Conservation (phyloP, 1,140 invertebrate genomes). For the Triops longicaudatus region DNA sequence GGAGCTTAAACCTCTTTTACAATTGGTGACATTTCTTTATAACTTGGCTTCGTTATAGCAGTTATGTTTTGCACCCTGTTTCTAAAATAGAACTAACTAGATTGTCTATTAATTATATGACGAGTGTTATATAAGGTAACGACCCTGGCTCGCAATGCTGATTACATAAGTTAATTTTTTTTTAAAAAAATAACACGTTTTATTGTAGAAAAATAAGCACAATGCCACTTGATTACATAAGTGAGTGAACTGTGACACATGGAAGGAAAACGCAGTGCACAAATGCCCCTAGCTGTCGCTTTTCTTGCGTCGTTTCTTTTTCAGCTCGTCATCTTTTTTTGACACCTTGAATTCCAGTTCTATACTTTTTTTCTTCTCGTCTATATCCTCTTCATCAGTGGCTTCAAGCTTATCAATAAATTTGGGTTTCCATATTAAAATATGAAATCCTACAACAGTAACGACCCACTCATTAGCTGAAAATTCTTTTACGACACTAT, state of each 20-base stretch:
- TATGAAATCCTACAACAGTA: background rate
- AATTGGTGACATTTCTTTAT: too few species aligned
- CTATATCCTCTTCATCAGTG: background rate
- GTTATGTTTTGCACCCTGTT: too few species aligned
- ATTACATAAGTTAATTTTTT: background rate
- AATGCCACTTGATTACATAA: too few species aligned
- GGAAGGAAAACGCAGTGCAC: too few species aligned
- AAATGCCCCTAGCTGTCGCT: too few species aligned
- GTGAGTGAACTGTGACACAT: too few species aligned
- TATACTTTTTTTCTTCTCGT: background rate
- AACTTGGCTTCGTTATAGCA: too few species aligned
- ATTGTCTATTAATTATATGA: too few species aligned
- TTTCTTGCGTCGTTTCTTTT: background rate
- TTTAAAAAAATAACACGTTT: background rate
- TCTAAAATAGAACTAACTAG: too few species aligned
- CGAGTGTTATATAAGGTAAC: too few species aligned
- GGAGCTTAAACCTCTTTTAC: too few species aligned
- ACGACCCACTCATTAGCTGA: background rate
- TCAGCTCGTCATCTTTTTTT: background rate
- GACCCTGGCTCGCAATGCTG: too few species aligned
- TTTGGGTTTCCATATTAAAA: constrained; percentile 23
- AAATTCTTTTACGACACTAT: background rate
- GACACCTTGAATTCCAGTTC: background rate
- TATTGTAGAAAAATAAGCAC: background rate
- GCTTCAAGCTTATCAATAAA: background rate